These are phyloP conservation scores for Acanthosepion pharaonis DNA, from an alignment of 2,888 invertebrate genomes.

Conservation along the genomic window DNA sequence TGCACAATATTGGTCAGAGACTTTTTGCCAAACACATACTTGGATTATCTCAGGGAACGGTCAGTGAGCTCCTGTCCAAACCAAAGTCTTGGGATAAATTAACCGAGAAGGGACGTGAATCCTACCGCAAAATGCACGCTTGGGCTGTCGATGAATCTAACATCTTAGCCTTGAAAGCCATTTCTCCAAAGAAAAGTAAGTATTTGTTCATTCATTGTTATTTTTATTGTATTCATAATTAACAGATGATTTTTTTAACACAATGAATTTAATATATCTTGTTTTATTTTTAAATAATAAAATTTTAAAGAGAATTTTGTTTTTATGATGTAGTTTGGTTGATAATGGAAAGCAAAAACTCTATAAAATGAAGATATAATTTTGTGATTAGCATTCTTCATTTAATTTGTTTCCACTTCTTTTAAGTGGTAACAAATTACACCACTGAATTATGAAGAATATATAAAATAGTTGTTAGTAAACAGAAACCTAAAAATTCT, in stretches of 20 bases:
- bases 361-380: neutral
- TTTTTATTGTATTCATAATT: neutral
- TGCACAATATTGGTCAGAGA: slow-evolving; percentile 98
- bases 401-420: neutral
- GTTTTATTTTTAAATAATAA: neutral
- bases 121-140: slow-evolving; percentile 99
- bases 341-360: neutral
- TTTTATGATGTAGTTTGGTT: neutral
- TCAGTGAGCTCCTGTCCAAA: slow-evolving; percentile 97
- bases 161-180: slow-evolving; percentile 95
- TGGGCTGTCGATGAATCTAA: slow-evolving; percentile 99
- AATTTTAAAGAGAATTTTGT: neutral
- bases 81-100: slow-evolving; percentile 99
- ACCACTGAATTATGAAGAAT: neutral
- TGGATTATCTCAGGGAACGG: slow-evolving; percentile 95
- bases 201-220: neutral
- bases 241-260: neutral
- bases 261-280: neutral
- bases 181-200: slow-evolving; percentile 81
- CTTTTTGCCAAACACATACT: slow-evolving; percentile 98
- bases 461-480: neutral
- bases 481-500: neutral
- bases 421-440: neutral
- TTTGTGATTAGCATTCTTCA: neutral
- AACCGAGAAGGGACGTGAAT: slow-evolving; percentile 98